Evolutionary conservation across 2,888 invertebrate genomes (phyloP).

Genomic region (Argynnis bischoffii): DNA sequence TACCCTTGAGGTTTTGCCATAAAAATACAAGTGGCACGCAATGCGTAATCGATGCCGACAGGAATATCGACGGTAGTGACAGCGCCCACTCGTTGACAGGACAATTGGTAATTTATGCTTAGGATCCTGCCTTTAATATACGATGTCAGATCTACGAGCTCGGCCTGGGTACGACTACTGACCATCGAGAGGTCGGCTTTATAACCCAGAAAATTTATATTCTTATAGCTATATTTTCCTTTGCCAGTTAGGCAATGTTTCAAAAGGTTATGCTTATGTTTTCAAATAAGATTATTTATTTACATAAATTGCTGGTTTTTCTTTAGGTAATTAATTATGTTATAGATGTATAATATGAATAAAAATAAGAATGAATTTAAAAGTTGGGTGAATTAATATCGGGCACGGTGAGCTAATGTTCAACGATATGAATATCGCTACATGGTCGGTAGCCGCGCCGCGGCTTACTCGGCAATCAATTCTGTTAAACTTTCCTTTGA

Average conservation of each 20-base stretch:
- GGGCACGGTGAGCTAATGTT: no score
- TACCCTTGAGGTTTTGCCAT: neutral
- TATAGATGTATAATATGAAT: no score
- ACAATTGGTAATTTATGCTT: slow-evolving; percentile 70
- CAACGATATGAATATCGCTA: slow-evolving; percentile 2
- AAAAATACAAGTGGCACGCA: slow-evolving; percentile 9
- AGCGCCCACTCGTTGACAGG: slow-evolving; percentile 60
- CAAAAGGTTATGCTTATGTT: no score
- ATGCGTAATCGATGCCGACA: slow-evolving; percentile 8
- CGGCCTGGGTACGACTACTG: slow-evolving; percentile 15
- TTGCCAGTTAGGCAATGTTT: no score
- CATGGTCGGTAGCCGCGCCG: slow-evolving; percentile 22
- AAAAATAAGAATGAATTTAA: no score
- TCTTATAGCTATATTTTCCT: no score
- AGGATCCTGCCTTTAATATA: slow-evolving; percentile 38
- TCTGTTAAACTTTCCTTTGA: slow-evolving; percentile 61
- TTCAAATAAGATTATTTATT: no score
- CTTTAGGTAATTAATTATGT: no score
- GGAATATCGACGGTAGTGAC: slow-evolving; percentile 27
- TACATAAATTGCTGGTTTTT: no score
- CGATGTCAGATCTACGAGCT: slow-evolving; percentile 1
- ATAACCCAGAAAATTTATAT: no score
- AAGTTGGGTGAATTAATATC: no score
- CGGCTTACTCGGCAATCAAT: slow-evolving; percentile 54
- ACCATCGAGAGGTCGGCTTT: slow-evolving; percentile 11